Base-by-base conservation (phyloP, 1,140 invertebrate species). In the Drosophila neocordata region DNA sequence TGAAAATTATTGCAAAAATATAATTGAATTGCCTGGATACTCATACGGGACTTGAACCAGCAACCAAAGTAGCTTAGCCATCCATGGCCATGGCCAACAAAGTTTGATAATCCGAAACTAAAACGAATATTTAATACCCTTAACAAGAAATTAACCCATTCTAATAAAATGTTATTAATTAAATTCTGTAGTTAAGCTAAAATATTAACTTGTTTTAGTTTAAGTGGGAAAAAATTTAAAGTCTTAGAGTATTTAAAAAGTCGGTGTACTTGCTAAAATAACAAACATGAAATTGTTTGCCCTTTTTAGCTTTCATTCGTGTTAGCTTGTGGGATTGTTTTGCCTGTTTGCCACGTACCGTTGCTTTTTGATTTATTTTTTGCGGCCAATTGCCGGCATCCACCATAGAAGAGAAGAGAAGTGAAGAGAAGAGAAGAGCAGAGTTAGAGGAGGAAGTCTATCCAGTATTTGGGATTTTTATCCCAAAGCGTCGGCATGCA, bases 1-100 rank as follows among this genome's bases (percentile, higher is more conserved):
- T 89, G 81, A 77, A 89, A 89, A 89, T 89, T 89, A 89, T 89
- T 89, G 87, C 85, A 89, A 87, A 89, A 82, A 85, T 79, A 87
- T 89, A 82, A 82, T 82, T 85, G 78, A 89, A 87, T 85, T 85
- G 87, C 87, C 82, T 79, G 64, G 69, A 65, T 69, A 58, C 65
- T 60, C 67, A 68, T 37, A 38, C 34, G 57, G 71, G 71, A 74
- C 65, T 66, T 57, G 58, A 1, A 31, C 41, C 53, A 74, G 27
- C 5, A 31, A 31, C 27, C 31, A 9, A 18, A 51, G 58, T 48
- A 15, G 18, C 18, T 18, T 31, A 8, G 59, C 27, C 55, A 53
- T 11, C 27, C 55, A 53, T 11, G 34, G 38, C 12, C 15, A 34
- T 38, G 57, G 18, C 18, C 56, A 65, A 55, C 53, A 24, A 68